phyloP scores from a whole-genome alignment of 64 coral and sea anemone species.

The Dendrophyllia cribrosa region DNA sequence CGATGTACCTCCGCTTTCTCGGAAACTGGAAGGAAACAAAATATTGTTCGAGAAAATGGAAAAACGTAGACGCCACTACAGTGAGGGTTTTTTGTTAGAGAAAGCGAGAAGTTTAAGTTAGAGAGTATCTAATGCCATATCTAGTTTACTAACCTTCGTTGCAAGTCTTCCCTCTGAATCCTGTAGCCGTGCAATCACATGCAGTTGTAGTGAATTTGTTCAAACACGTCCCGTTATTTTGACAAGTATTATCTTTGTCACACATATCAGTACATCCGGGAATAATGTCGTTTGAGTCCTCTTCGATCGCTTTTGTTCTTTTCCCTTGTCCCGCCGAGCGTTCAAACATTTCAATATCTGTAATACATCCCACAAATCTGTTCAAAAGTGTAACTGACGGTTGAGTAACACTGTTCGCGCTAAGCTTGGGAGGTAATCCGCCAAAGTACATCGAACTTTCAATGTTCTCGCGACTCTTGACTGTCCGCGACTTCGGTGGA shows the following conservation, averaged over 20 bases:
- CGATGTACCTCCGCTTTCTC: too few relatives aligned
- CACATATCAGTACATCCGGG: constrained; percentile 18
- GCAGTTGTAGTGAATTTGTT: constrained; percentile 36
- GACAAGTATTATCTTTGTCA: background rate
- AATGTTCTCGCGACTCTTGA: background rate
- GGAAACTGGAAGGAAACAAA: too few relatives aligned
- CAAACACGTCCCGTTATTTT: constrained; percentile 13
- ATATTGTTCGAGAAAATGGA: too few relatives aligned
- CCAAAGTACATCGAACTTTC: constrained; percentile 39
- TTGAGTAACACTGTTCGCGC: background rate
- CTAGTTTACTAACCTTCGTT: background rate
- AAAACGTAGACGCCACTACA: too few relatives aligned
- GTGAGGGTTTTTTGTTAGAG: too few relatives aligned
- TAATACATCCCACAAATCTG: constrained; percentile 8
- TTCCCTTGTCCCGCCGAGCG: background rate
- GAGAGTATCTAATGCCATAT: too few relatives aligned
- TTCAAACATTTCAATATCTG: constrained; percentile 7
- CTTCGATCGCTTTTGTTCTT: background rate
- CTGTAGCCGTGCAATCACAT: constrained; percentile 23
- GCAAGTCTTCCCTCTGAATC: constrained; percentile 11
- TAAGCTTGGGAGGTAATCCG: constrained; percentile 13
- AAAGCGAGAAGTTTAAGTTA: too few relatives aligned
- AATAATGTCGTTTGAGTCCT: background rate
- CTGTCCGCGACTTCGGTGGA: background rate
- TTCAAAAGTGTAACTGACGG: constrained; percentile 8